Percentiles rank a stretch among this genome's conserved stretches.
phyloP scores from a whole-genome alignment of 35 echinoderm and acorn worm genomes.

The Stichopus chloronotus region DNA sequence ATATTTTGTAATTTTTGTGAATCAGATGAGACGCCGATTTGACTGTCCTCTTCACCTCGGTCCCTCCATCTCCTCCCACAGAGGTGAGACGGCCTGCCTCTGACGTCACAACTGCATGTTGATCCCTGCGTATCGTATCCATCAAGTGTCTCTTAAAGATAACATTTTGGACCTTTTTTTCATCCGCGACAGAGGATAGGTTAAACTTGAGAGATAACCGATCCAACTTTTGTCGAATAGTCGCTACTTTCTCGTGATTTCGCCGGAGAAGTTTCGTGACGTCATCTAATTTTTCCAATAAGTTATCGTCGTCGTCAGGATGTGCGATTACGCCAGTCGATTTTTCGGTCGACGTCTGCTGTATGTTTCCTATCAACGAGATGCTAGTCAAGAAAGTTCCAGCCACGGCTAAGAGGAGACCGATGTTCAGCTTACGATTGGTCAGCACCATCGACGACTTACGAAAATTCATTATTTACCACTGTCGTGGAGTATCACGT shows the following conservation, averaged over 20 bases:
- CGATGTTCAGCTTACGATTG: not conserved
- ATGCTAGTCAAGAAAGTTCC: slow-evolving; percentile 11
- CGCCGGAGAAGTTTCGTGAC: not conserved
- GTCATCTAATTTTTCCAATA: not conserved
- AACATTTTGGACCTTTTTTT: slow-evolving; percentile 10
- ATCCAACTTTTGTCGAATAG: slow-evolving; percentile 8
- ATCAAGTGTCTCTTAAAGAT: slow-evolving; percentile 31
- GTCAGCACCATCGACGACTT: not conserved
- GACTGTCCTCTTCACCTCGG: not conserved
- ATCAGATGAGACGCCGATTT: not conserved
- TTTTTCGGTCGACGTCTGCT: not conserved
- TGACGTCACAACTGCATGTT: not conserved
- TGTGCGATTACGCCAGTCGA: not conserved
- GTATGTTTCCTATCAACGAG: not conserved
- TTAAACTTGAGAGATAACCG: not conserved
- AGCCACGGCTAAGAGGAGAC: not conserved
- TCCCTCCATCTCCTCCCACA: not conserved
- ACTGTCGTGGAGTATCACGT: not conserved
- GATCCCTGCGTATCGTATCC: slow-evolving; percentile 11
- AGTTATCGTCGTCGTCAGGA: not conserved
- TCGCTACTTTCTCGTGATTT: not conserved
- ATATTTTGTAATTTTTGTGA: not conserved
- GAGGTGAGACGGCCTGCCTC: not conserved
- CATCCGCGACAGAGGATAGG: not conserved
- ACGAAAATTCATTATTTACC: not conserved